These are phyloP conservation scores for Electrona antarctica DNA, from an alignment of 2,113 vertebrate genomes.

Conservation along the genomic window DNA sequence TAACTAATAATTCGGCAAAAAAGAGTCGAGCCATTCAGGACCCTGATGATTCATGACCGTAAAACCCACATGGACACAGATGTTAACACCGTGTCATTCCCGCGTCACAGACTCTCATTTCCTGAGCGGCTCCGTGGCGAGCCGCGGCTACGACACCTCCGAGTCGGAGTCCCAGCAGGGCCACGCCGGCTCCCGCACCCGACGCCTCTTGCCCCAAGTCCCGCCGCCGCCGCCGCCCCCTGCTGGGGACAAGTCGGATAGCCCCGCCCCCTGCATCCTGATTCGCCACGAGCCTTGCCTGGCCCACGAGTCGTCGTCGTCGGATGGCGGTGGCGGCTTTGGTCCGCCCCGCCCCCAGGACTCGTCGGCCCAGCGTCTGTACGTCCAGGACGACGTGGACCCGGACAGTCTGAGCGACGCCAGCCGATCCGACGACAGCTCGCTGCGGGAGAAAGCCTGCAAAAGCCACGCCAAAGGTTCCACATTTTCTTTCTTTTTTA, in stretches of 20 bases:
- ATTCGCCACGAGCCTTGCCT: constrained; percentile 77
- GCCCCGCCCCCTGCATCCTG: constrained; percentile 72
- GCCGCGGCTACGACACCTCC: constrained; percentile 59
- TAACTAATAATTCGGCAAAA: neutral
- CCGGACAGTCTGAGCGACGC: constrained; percentile 94
- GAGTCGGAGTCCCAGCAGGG: constrained; percentile 80
- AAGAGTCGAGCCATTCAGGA: neutral
- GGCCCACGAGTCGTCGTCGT: constrained; percentile 61
- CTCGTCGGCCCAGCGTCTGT: constrained; percentile 55
- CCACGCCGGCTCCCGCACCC: constrained; percentile 69
- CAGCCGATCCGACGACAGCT: constrained; percentile 89
- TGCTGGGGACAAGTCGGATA: constrained; percentile 78
- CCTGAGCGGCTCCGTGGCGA: constrained; percentile 41
- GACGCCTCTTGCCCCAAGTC: constrained; percentile 90
- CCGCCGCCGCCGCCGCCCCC: constrained; percentile 64
- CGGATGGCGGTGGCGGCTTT: constrained; percentile 53
- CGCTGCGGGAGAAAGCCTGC: constrained; percentile 66
- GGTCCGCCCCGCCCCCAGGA: constrained; percentile 47
- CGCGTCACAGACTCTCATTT: constrained; percentile 49
- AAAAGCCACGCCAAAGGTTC: constrained; percentile 61
- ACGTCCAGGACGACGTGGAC: constrained; percentile 89
- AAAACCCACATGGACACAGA: too few species aligned
- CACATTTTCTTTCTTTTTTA: neutral
- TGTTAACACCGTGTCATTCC: neutral
- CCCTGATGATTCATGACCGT: too few species aligned